Percentiles rank a stretch among this genome's conserved stretches.
Evolutionary conservation across 2,888 invertebrate species (phyloP).

Genomic region (Polylopha cassiicola): DNA sequence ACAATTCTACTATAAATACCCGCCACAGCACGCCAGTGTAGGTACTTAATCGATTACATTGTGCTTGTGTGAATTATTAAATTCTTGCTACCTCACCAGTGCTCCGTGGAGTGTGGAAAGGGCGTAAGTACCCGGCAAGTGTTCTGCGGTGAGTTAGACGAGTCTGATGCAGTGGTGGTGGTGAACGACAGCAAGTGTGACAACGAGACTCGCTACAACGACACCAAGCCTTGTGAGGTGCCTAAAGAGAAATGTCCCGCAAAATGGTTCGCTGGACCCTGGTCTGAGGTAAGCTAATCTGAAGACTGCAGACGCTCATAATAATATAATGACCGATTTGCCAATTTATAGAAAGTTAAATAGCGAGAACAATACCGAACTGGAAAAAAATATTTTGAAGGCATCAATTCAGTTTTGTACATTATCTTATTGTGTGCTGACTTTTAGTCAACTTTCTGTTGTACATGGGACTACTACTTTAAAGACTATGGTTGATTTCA

Average conservation of each 20-base stretch:
- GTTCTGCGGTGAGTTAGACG: slow-evolving; percentile 87
- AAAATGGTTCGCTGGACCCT: slow-evolving; percentile 92
- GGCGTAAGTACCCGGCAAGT: slow-evolving; percentile 92
- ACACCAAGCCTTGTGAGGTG: slow-evolving; percentile 83
- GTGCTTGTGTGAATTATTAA: slow-evolving; percentile 77
- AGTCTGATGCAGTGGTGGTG: slow-evolving; percentile 76
- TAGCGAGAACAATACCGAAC: too few relatives aligned
- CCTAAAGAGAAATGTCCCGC: slow-evolving; percentile 86
- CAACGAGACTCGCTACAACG: slow-evolving; percentile 80
- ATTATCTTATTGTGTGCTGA: too few relatives aligned
- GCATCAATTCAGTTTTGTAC: too few relatives aligned
- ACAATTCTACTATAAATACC: too few relatives aligned
- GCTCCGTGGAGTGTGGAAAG: slow-evolving; percentile 90
- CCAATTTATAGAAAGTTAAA: too few relatives aligned
- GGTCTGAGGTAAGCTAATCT: slow-evolving; percentile 80
- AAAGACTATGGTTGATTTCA: slow-evolving; percentile 37
- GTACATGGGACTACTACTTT: too few relatives aligned
- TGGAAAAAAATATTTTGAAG: too few relatives aligned
- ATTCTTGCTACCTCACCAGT: slow-evolving; percentile 72
- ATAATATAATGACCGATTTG: too few relatives aligned
- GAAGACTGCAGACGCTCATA: too few relatives aligned
- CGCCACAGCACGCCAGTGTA: too few relatives aligned
- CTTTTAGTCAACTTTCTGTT: too few relatives aligned
- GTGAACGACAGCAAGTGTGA: slow-evolving; percentile 84
- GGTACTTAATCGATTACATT: too few relatives aligned